A percentile compares a stretch with the other conserved stretches of the same genome.
These are phyloP conservation scores for Cordilura impudica DNA, from an alignment of 2,888 invertebrate species.

Conservation along the genomic window DNA sequence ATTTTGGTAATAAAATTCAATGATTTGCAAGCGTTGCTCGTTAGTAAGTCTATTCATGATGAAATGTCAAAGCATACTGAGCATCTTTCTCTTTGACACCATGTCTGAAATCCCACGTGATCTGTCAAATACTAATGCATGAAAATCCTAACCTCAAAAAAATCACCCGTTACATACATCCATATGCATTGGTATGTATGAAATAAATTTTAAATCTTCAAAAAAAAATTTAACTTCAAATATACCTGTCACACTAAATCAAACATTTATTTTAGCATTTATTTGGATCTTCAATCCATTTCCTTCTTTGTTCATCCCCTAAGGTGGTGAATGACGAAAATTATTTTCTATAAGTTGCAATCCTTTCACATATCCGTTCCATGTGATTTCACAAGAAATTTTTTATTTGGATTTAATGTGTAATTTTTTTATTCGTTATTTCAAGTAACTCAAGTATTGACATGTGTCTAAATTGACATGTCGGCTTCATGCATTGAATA, in stretches of 20 bases:
- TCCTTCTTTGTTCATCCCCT: slow-evolving; percentile 27
- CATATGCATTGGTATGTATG: neutral
- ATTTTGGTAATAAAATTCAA: too few species aligned
- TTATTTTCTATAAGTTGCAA: slow-evolving; percentile 44
- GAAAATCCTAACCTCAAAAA: too few species aligned
- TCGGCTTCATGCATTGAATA: slow-evolving; percentile 54
- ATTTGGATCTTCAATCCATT: slow-evolving; percentile 52
- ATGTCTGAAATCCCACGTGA: too few species aligned
- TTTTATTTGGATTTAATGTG: slow-evolving; percentile 19
- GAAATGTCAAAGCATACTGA: too few species aligned
- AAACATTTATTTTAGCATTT: slow-evolving; percentile 60
- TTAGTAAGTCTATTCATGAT: too few species aligned
- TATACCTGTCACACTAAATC: slow-evolving; percentile 59
- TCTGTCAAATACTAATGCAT: too few species aligned
- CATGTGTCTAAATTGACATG: slow-evolving; percentile 72
- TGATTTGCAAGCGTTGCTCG: too few species aligned
- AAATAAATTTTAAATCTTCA: slow-evolving; percentile 4
- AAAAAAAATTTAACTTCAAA: slow-evolving; percentile 7
- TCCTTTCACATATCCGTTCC: slow-evolving; percentile 48
- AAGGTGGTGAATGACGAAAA: slow-evolving; percentile 26
- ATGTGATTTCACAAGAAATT: slow-evolving; percentile 39
- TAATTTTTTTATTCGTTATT: slow-evolving; percentile 14
- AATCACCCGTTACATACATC: too few species aligned
- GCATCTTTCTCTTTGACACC: too few species aligned
- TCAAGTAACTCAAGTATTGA: slow-evolving; percentile 55